These are phyloP conservation scores for Sesia apiformis DNA, from an alignment of 2,888 invertebrate genomes.

Conservation along the genomic window DNA sequence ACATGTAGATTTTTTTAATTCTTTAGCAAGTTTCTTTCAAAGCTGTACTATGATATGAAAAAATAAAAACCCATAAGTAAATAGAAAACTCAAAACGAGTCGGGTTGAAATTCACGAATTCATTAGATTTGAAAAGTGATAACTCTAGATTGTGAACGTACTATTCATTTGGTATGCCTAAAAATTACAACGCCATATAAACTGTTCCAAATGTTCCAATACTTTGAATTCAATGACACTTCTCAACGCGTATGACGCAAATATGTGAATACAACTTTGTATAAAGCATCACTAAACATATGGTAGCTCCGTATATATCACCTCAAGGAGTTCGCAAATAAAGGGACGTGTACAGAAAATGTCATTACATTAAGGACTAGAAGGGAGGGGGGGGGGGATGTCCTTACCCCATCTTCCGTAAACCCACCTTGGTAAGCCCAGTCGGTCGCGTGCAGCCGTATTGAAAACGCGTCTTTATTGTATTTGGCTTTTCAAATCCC, in stretches of 20 bases:
- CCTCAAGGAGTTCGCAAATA: constrained; percentile 11
- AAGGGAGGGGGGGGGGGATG: constrained; percentile 1
- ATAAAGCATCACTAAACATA: not conserved
- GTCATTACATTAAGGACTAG: constrained; percentile 16
- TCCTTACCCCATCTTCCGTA: constrained; percentile 7
- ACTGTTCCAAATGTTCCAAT: too few species aligned
- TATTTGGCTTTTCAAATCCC: not conserved
- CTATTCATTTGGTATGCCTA: too few species aligned
- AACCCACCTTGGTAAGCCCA: not conserved
- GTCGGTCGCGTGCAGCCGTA: not conserved
- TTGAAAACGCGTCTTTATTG: not conserved
- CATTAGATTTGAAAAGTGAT: too few species aligned
- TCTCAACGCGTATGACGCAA: too few species aligned
- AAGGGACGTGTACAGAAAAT: constrained; percentile 15
- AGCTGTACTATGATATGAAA: too few species aligned
- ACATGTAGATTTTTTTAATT: too few species aligned
- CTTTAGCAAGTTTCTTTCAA: too few species aligned
- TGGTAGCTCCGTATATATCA: constrained; percentile 1
- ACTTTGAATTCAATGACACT: too few species aligned
- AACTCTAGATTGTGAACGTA: not conserved
- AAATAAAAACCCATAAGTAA: too few species aligned
- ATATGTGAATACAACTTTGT: too few species aligned
- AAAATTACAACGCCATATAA: not conserved
- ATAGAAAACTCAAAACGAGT: too few species aligned
- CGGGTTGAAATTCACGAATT: too few species aligned